These are phyloP conservation scores for Lagopus muta DNA, from an alignment of 2,113 vertebrate genomes.

Conservation along the genomic window DNA sequence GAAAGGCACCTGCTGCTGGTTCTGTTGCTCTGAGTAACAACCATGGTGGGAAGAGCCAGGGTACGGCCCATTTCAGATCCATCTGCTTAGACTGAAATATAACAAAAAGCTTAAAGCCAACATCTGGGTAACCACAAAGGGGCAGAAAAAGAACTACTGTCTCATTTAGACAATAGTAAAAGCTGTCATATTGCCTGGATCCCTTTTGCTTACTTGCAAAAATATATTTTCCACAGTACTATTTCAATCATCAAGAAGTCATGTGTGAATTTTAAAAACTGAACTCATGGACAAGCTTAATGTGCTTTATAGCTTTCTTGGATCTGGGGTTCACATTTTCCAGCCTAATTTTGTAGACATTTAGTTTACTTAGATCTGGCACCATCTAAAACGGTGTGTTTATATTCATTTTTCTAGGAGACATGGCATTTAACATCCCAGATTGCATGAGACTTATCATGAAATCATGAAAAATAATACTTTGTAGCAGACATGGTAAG, in stretches of 20 bases:
- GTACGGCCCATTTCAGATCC: background rate
- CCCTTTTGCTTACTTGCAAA: background rate
- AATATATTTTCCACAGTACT: background rate
- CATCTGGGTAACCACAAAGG: background rate
- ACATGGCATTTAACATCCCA: background rate
- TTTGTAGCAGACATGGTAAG: background rate
- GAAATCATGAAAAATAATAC: background rate
- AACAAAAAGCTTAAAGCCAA: background rate
- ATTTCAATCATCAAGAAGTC: background rate
- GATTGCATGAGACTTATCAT: background rate
- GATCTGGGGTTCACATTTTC: background rate
- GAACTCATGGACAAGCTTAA: background rate
- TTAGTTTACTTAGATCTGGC: background rate
- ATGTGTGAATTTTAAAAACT: background rate
- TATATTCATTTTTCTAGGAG: background rate
- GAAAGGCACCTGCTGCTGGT: background rate
- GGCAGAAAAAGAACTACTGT: background rate
- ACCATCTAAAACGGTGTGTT: background rate
- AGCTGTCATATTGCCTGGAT: background rate
- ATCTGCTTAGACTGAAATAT: background rate
- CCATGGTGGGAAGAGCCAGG: background rate
- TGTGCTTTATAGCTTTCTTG: background rate
- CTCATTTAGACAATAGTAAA: background rate
- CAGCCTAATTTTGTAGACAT: background rate
- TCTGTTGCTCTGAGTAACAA: background rate